Conservation (phyloP, 2,888 invertebrate species). For the Pasiphila rectangulata region DNA sequence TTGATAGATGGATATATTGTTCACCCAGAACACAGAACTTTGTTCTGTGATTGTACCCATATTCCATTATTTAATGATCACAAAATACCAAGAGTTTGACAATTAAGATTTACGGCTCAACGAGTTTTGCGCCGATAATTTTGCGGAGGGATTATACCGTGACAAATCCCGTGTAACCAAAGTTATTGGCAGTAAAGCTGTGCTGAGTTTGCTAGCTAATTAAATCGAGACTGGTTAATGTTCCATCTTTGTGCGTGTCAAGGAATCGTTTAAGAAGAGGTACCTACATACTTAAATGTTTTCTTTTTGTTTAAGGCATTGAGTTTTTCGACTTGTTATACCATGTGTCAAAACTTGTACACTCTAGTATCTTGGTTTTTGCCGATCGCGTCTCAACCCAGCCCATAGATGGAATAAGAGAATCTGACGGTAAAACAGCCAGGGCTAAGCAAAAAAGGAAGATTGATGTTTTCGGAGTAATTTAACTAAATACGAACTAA, state of each 20-base stretch:
- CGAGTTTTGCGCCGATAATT: constrained; percentile 46
- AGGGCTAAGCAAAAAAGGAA: no score
- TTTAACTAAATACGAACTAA: no score
- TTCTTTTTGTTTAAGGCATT: no score
- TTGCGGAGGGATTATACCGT: constrained; percentile 45
- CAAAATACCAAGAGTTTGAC: constrained; percentile 29
- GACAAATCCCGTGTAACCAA: constrained; percentile 41
- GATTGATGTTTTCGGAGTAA: no score
- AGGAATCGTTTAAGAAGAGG: background rate
- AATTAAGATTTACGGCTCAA: constrained; percentile 47
- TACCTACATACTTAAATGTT: no score
- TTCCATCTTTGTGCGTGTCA: constrained; percentile 3
- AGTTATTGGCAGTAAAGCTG: constrained; percentile 35
- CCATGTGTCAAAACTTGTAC: background rate
- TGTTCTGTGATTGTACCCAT: no score
- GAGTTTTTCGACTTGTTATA: no score
- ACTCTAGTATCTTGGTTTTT: background rate
- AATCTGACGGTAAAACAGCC: no score
- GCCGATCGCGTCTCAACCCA: no score
- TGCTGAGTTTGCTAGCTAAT: constrained; percentile 29
- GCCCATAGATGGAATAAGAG: no score
- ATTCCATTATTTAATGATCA: background rate
- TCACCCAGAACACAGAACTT: no score
- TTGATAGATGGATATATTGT: no score
- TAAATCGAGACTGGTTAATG: constrained; percentile 12